Percentiles rank a stretch among this genome's conserved stretches.
Conservation (phyloP, 2,888 invertebrate species). For the Scaptomyza parva region DNA sequence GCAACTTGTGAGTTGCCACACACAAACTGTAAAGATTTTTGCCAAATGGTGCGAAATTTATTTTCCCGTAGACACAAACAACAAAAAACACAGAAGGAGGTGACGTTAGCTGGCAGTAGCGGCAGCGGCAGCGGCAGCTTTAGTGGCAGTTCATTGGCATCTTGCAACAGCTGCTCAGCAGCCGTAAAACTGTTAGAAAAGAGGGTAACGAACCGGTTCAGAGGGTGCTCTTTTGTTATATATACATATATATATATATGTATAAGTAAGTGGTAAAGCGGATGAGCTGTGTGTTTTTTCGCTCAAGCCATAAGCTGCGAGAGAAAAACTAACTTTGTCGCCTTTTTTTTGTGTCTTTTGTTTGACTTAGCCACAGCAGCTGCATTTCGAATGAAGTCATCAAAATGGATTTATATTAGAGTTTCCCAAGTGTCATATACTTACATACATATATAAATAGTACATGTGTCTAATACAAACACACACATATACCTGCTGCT, state of each 20-base stretch:
- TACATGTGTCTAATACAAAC: conserved; percentile 25
- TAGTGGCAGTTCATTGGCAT: conserved; percentile 73
- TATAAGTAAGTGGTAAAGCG: conserved; percentile 35
- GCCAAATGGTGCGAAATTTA: conserved; percentile 75
- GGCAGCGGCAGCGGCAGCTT: conserved; percentile 2
- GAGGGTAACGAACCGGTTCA: conserved; percentile 1
- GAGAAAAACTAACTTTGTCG: conserved; percentile 31
- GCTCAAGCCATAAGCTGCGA: conserved; percentile 15
- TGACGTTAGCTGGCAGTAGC: conserved; percentile 6
- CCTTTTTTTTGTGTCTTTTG: conserved; percentile 9
- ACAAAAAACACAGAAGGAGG: conserved; percentile 12
- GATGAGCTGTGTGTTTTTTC: conserved; percentile 34
- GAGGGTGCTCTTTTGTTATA: conserved; percentile 26
- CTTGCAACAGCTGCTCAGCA: conserved; percentile 61
- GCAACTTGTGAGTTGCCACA: conserved; percentile 34
- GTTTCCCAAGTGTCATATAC: conserved; percentile 4
- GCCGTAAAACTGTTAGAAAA: neutral
- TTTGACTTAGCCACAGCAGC: conserved; percentile 13
- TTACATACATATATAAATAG: neutral
- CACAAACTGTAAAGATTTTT: conserved; percentile 46
- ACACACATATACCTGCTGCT: neutral
- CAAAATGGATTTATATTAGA: conserved; percentile 11
- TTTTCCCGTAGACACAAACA: conserved; percentile 42
- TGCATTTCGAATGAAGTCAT: conserved; percentile 31
- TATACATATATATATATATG: neutral